Evolutionary conservation across 2,113 vertebrate species (phyloP), one percentile per base, ranked within the genome.

Genomic region (Anolis carolinensis): DNA sequence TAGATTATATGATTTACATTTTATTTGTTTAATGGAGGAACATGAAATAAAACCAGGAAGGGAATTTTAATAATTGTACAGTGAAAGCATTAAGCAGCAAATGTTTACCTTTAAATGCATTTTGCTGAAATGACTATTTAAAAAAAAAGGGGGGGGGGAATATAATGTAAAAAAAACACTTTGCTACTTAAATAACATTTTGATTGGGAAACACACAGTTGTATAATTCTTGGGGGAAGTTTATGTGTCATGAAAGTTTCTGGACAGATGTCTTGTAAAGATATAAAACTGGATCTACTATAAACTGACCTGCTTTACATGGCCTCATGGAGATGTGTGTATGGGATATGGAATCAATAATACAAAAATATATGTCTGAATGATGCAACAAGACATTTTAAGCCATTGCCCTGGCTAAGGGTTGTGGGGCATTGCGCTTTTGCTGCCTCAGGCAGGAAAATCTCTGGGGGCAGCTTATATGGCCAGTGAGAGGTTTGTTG

Each of bases 11-110:
- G 44, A 88, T 87, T 92, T 94, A 80, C 84, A 65, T 1, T 91
- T 90, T 93, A 85, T 90, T 93, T 85, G 30, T 76, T 85, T 79
- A 86, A 94, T 90, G 87, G 80, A 87, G 91, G 81, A 81, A 92
- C 91, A 93, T 92, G 84, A 91, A 86, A 92, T 89, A 89, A 85
- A 90, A 88, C 78, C 48, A 90, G 76, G 87, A 87, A 59, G 75
- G 82, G 81, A 86, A 82, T 7, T 83, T 90, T 88, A 89, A 36
- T 76, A 85, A 89, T 81, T 88, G 7, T 76, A 23, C 79, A 89
- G 71, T 90, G 79, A 86, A 87, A 89, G 36, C 81, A 21, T 88
- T 84, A 82, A 1, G 89, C 86, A 76, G 71, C 74, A 67, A 65
- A 74, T 65, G 55, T 86, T 79, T 80, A 39, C 55, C 65, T 81